Percentiles rank a stretch among this genome's conserved stretches.
These are phyloP conservation scores for Hypena proboscidalis DNA, from an alignment of 2,888 invertebrate genomes.

Conservation along the genomic window DNA sequence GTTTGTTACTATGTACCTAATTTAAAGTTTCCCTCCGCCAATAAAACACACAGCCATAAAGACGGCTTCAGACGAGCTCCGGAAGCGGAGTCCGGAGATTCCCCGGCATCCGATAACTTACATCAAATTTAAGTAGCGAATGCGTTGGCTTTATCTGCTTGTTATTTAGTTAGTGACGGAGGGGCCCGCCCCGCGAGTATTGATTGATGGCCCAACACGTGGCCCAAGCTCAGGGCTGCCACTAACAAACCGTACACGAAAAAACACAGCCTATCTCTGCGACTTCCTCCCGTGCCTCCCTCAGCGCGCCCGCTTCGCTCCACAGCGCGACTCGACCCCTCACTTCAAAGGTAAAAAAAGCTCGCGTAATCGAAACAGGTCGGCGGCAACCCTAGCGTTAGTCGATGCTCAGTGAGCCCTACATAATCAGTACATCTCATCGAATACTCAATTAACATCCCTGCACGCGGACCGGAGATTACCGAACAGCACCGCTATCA, in stretches of 20 bases:
- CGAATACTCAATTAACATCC: conserved; percentile 71
- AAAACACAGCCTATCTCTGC: conserved; percentile 24
- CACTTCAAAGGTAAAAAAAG: conserved; percentile 3
- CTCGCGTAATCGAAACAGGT: conserved; percentile 4
- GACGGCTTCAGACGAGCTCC: conserved; percentile 14
- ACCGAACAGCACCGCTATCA: conserved; percentile 51
- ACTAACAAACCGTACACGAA: conserved; percentile 43
- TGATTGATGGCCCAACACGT: conserved; percentile 68
- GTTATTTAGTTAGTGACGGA: conserved; percentile 63
- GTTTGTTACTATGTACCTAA: conserved; percentile 37
- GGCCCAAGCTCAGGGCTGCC: conserved; percentile 52
- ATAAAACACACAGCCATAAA: conserved; percentile 35
- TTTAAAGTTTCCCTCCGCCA: conserved; percentile 48
- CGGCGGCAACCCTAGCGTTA: conserved; percentile 27
- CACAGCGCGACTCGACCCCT: neutral
- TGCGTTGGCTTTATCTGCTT: conserved; percentile 63
- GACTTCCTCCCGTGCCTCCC: conserved; percentile 9
- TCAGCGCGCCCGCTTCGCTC: neutral
- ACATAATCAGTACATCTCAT: conserved; percentile 62
- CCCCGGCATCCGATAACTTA: conserved; percentile 44
- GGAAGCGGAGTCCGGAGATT: conserved; percentile 18
- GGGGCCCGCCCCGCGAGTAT: conserved; percentile 52
- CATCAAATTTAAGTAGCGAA: conserved; percentile 58
- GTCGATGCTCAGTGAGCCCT: conserved; percentile 48
- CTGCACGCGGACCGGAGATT: conserved; percentile 66